phyloP scores from a whole-genome alignment of 2,797 vertebrate species.

The Cichlasoma orientale region DNA sequence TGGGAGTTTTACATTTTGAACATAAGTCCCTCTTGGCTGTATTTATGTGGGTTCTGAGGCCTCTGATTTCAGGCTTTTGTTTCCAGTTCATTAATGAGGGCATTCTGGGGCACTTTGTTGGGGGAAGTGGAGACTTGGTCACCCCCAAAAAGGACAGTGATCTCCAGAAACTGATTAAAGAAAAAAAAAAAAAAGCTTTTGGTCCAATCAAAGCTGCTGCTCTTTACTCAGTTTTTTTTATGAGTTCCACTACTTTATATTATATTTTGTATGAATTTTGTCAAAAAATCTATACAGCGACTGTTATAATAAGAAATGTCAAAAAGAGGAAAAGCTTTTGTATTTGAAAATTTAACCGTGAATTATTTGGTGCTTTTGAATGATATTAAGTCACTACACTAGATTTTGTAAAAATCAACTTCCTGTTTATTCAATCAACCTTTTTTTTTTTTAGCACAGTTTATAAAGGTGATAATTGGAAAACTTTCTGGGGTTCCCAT shows the following conservation, averaged over 20 bases:
- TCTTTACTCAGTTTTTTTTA: background rate
- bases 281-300: background rate
- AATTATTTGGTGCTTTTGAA: background rate
- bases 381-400: background rate
- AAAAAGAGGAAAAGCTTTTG: background rate
- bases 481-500: too few species aligned
- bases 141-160: constrained; percentile 2
- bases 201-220: background rate
- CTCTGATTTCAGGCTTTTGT: constrained; percentile 37
- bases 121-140: background rate
- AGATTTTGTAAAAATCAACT: background rate
- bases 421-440: too few species aligned
- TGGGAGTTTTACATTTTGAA: constrained; percentile 71
- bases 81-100: constrained; percentile 58
- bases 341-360: background rate
- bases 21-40: constrained; percentile 55
- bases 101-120: constrained; percentile 14
- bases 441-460: too few species aligned
- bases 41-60: constrained; percentile 55
- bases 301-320: background rate
- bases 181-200: background rate
- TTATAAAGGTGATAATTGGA: too few species aligned
- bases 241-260: background rate
- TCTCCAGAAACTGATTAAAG: constrained; percentile 13
- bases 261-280: background rate